Percentiles rank a stretch among this genome's conserved stretches.
Evolutionary conservation across 2,797 vertebrate species (phyloP).

Genomic region (Triplophysa yarkandensis): DNA sequence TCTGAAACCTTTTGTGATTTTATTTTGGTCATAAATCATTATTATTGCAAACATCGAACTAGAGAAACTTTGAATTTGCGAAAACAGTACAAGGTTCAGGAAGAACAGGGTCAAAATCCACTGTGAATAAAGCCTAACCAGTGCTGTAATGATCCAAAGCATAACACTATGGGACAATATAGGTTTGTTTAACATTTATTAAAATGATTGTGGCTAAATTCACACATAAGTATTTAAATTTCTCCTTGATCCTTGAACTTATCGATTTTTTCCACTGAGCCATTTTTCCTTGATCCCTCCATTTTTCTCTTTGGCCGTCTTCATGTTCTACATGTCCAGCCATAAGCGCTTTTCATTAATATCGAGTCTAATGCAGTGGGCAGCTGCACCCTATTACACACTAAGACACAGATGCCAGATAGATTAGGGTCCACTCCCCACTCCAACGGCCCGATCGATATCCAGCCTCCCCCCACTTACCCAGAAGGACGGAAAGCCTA

Average conservation of each 20-base stretch:
- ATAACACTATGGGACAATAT: too few species aligned
- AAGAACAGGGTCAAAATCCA: too few species aligned
- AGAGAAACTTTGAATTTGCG: too few species aligned
- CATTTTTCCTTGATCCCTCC: background rate
- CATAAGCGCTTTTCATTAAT: constrained; percentile 67
- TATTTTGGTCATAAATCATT: too few species aligned
- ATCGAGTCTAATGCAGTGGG: constrained; percentile 64
- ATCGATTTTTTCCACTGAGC: constrained; percentile 4
- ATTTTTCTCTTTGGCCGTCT: background rate
- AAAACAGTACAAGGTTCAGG: too few species aligned
- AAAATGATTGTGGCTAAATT: too few species aligned
- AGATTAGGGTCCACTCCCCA: constrained; percentile 62
- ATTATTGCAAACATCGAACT: too few species aligned
- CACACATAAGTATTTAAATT: background rate
- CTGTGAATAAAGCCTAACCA: too few species aligned
- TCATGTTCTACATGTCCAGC: constrained; percentile 47
- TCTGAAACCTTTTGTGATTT: too few species aligned
- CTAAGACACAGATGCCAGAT: constrained; percentile 66
- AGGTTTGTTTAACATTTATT: too few species aligned
- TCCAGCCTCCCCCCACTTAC: background rate
- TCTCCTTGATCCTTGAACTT: background rate
- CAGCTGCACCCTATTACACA: constrained; percentile 62
- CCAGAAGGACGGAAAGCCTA: constrained; percentile 62
- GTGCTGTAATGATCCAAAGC: too few species aligned
- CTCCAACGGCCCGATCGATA: constrained; percentile 66